These are phyloP conservation scores for Dreissena rostriformis DNA, from an alignment of 1,140 invertebrate species.

Conservation along the genomic window DNA sequence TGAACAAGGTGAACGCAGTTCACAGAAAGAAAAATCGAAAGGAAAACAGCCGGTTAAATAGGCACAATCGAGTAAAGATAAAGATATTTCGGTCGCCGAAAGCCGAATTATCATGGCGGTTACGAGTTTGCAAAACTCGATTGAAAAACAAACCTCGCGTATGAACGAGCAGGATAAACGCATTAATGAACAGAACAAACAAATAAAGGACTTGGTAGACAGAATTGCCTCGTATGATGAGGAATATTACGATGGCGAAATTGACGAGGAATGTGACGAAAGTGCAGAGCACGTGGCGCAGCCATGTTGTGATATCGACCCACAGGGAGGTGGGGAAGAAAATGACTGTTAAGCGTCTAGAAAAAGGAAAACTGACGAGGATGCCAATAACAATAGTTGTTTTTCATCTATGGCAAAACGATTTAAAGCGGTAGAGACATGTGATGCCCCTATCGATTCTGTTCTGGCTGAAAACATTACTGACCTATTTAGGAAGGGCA, in stretches of 20 bases:
- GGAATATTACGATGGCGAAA: not conserved
- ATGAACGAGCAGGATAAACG: not conserved
- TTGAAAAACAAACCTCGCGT: not conserved
- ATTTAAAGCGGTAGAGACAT: too few species aligned
- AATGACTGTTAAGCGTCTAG: not conserved
- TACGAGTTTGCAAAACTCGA: not conserved
- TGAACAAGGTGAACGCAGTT: too few species aligned
- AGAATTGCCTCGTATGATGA: not conserved
- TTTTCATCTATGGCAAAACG: conserved; percentile 5
- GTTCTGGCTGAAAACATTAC: not conserved
- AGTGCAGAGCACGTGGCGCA: not conserved
- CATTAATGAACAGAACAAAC: not conserved
- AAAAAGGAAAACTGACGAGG: not conserved
- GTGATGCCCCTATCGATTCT: too few species aligned
- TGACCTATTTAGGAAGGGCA: too few species aligned
- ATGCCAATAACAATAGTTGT: conserved; percentile 8
- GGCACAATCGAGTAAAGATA: too few species aligned
- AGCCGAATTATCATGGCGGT: not conserved
- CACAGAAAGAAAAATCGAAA: too few species aligned
- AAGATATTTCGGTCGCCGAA: too few species aligned
- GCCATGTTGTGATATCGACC: not conserved
- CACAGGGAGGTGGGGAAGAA: not conserved
- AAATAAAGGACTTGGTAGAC: not conserved
- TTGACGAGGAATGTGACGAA: not conserved
- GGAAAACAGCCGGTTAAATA: too few species aligned